Evolutionary conservation across 2,888 invertebrate species (phyloP).

Genomic region (Drosophila neonasuta): DNA sequence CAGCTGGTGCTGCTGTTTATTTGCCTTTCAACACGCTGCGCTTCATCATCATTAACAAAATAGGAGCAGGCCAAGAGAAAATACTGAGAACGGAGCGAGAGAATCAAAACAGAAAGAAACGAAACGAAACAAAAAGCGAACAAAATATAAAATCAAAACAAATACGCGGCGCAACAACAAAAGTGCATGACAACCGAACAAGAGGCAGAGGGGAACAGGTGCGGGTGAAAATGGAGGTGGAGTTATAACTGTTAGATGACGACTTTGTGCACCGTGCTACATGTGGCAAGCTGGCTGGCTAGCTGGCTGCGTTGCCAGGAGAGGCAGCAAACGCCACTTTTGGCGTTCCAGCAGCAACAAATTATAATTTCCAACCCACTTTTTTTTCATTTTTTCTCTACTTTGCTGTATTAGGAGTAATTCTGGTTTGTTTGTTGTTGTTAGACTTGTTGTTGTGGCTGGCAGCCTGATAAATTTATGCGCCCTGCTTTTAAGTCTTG

Average conservation of each 20-base stretch:
- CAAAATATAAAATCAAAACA: slow-evolving; percentile 61
- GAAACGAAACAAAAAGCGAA: neutral
- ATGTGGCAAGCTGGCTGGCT: slow-evolving; percentile 25
- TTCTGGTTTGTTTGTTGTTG: slow-evolving; percentile 51
- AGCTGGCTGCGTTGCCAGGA: slow-evolving; percentile 8
- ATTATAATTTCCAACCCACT: slow-evolving; percentile 58
- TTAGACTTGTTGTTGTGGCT: slow-evolving; percentile 17
- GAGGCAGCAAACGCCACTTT: slow-evolving; percentile 26
- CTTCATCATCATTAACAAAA: slow-evolving; percentile 77
- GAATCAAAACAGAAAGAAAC: slow-evolving; percentile 10
- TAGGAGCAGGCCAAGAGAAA: slow-evolving; percentile 41
- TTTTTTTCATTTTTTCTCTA: slow-evolving; percentile 27
- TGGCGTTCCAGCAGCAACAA: slow-evolving; percentile 39
- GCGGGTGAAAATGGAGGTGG: neutral
- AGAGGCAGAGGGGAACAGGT: neutral
- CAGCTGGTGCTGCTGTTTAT: slow-evolving; percentile 58
- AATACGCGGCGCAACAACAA: slow-evolving; percentile 53
- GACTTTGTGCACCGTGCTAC: slow-evolving; percentile 13
- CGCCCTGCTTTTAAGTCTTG: slow-evolving; percentile 57
- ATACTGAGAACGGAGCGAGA: slow-evolving; percentile 10
- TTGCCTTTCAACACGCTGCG: slow-evolving; percentile 71
- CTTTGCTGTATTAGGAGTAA: slow-evolving; percentile 37
- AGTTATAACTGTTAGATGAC: slow-evolving; percentile 34
- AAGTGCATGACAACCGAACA: slow-evolving; percentile 39
- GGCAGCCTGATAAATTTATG: slow-evolving; percentile 62